Conservation (phyloP, 2,888 invertebrate species). For the Aphrophora alni region DNA sequence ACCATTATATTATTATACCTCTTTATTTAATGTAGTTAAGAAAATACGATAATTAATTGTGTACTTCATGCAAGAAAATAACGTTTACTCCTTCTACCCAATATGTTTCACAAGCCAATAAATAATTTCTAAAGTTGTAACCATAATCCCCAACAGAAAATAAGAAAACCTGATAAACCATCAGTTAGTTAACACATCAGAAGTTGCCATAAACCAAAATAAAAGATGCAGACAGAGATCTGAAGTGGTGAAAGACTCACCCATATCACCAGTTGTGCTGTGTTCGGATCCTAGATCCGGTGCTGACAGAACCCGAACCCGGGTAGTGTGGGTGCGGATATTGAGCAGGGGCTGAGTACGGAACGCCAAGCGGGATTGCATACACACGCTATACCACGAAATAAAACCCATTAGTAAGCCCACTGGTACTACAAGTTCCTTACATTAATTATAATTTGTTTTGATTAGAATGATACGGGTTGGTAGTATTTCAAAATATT, state of each 20-base stretch:
- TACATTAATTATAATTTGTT: not conserved
- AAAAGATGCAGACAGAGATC: not conserved
- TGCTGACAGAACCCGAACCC: not conserved
- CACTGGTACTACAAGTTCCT: slow-evolving; percentile 17
- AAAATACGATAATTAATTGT: too few species aligned
- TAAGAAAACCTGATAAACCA: not conserved
- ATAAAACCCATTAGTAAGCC: slow-evolving; percentile 26
- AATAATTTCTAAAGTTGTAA: not conserved
- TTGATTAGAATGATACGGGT: not conserved
- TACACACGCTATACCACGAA: slow-evolving; percentile 58
- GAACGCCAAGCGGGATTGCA: slow-evolving; percentile 59
- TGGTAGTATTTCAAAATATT: too few species aligned
- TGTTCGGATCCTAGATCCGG: not conserved
- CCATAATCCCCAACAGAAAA: not conserved
- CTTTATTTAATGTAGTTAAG: too few species aligned
- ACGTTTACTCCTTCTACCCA: not conserved
- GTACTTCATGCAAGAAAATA: not conserved
- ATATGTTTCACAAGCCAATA: not conserved
- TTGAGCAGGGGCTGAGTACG: slow-evolving; percentile 56
- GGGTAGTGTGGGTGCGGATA: not conserved
- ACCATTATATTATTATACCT: too few species aligned
- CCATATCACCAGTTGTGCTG: not conserved
- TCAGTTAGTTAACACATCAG: not conserved
- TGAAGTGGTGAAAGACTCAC: not conserved
- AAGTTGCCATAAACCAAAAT: not conserved